Base-by-base conservation (phyloP, 1,140 invertebrate species). In the Mamestra configurata region DNA sequence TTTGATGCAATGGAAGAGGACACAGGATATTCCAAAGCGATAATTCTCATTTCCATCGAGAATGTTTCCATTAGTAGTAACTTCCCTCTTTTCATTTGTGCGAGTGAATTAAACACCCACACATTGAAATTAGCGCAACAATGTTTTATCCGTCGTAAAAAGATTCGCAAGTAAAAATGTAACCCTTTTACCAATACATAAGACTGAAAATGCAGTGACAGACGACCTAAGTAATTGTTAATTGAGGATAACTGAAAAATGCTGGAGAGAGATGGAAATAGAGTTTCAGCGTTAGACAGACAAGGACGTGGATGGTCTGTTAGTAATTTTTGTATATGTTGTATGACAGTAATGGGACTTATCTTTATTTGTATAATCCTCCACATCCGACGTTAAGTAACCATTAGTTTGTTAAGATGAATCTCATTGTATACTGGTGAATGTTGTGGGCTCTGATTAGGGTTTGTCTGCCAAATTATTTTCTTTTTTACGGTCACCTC, bases 71-170 rank as follows among this genome's bases (percentile, higher is more conserved):
- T 0, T 70, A 37, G 64, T 78, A 70, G 37, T 22, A 22, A 46
- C 40, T 64, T 61, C 15, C 37, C 22, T 64, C 6, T 76, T 78
- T 43, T 43, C 49, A 46, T 70, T 64, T 85, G 80, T 84, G 57
- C 80, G 79, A 53, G 86, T 87, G 79, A 89, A 89, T 89, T 86
- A 88, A 87, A 86, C 53, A 86, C 84, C 18, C 88, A 86, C 83
- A 86, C 86, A 83, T 79, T 49, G 53, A 51, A 70, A 35, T 15
- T 43, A 24, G n/a, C 40, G 22, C 40, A 31, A 64, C 53, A 61
- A 49, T 76, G 61, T 49, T 76, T 46, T 61, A 49, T 76, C 22
- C 27, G 27, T 31, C 15, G 40, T n/a, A 31, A 61, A 76, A 76
- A 76, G 57, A 27, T 49, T 46, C 10, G 3, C 22, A 15, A 31